Evolutionary conservation across 2,113 vertebrate genomes (phyloP), one percentile per base, ranked within the genome.

Genomic region (Takifugu flavidus): DNA sequence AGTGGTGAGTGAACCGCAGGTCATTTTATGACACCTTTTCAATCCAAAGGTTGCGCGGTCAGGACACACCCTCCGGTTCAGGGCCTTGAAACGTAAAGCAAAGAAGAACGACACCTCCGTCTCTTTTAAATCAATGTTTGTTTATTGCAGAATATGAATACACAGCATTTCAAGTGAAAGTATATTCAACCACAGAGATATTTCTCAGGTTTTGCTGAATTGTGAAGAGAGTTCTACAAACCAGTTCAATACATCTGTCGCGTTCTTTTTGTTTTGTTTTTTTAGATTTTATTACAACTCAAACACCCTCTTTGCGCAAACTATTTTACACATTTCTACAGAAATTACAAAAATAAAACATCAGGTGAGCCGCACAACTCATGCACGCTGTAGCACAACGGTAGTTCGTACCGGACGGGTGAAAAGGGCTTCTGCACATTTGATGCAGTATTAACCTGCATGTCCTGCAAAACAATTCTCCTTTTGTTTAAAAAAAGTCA

Each of bases 311-410:
- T 86, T 74, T 70, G 59, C 12, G 70, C 67, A 74, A 72, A 70
- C 85, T 92, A 91, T 93, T 89, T 92, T 91, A 92, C 90, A 93
- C 76, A 83, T 90, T 92, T 88, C 90, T 91, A 91, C 88, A 91
- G 65, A 74, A 85, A 81, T 80, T 78, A 88, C 82, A 91, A 88
- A 83, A 88, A 83, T 67, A 91, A 87, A 82, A 87, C 78, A 85
- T 70, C 88, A 85, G 72, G 83, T 51, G 72, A 75, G 92, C 55
- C 28, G 55, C 65, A 72, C 76, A 64, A 77, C 67, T 77, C 74
- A 79, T 70, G 72, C 85, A 88, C 67, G 75, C 73, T 64, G 66
- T 47, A 64, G 53, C 54, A 51, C 59, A 67, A 70, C 56, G 61
- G 55, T 61, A 68, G 49, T 44, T 46, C 52, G 69, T 70, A 79